phyloP scores from a whole-genome alignment of 2,888 invertebrate genomes.

The Thumatha senex region DNA sequence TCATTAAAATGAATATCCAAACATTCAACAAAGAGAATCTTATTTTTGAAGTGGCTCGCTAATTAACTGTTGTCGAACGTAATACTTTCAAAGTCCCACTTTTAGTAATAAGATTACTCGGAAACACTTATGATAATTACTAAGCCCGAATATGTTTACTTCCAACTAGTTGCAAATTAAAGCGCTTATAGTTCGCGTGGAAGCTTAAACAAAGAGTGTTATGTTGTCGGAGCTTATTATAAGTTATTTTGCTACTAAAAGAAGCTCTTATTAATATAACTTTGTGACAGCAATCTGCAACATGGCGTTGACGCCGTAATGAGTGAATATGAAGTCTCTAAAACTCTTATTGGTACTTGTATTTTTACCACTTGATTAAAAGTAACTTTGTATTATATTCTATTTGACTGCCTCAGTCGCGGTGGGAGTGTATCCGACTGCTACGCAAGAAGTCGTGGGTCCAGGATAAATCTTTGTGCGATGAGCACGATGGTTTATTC shows the following conservation, averaged over 20 bases:
- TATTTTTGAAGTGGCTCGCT: too few species aligned
- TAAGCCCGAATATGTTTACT: slow-evolving; percentile 5
- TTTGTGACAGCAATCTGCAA: slow-evolving; percentile 54
- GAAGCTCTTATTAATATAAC: slow-evolving; percentile 47
- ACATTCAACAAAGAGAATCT: too few species aligned
- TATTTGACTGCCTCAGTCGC: too few species aligned
- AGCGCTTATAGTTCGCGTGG: slow-evolving; percentile 29
- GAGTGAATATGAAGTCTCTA: slow-evolving; percentile 41
- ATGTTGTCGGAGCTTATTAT: slow-evolving; percentile 47
- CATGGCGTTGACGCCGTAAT: slow-evolving; percentile 43
- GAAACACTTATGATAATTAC: slow-evolving; percentile 22
- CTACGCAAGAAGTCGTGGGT: too few species aligned
- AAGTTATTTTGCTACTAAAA: slow-evolving; percentile 55
- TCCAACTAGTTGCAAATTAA: slow-evolving; percentile 24
- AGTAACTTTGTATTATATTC: too few species aligned
- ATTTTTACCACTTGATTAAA: slow-evolving; percentile 23
- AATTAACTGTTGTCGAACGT: too few species aligned
- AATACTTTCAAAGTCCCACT: too few species aligned
- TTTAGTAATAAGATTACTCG: background rate
- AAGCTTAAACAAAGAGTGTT: slow-evolving; percentile 44
- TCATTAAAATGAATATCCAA: too few species aligned
- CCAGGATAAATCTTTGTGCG: too few species aligned
- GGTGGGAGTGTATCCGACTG: too few species aligned
- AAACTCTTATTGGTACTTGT: slow-evolving; percentile 20
- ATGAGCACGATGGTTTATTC: too few species aligned